These are phyloP conservation scores for Callyntrura guangdongensis DNA, from an alignment of 2,888 invertebrate genomes.

Conservation along the genomic window DNA sequence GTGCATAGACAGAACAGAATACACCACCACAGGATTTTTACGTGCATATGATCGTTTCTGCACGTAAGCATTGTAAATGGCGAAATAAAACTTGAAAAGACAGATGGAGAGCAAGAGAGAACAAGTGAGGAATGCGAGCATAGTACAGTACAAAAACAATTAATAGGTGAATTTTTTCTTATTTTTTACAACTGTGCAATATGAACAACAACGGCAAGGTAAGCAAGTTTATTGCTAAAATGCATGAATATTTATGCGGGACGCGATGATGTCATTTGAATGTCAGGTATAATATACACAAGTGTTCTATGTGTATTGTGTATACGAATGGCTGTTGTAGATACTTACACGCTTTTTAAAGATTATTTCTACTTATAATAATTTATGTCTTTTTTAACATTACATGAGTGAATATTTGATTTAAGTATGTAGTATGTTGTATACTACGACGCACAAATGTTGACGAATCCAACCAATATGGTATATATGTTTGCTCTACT, in stretches of 20 bases:
- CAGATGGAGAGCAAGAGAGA: not conserved
- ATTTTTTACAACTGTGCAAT: not conserved
- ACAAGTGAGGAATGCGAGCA: not conserved
- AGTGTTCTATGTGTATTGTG: no score
- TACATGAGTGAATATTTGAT: no score
- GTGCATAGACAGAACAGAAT: no score
- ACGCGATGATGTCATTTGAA: conserved; percentile 13
- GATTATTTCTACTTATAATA: no score
- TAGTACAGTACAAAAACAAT: not conserved
- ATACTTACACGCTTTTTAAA: no score
- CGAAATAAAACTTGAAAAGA: not conserved
- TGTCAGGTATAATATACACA: not conserved
- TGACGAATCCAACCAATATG: no score
- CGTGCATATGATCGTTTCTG: not conserved
- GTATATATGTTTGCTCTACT: no score
- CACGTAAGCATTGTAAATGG: not conserved
- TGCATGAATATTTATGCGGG: not conserved
- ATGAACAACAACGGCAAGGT: conserved; percentile 16
- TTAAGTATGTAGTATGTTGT: no score
- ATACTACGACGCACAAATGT: no score
- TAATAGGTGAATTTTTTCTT: conserved; percentile 16
- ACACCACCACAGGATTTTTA: no score
- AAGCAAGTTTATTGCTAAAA: conserved; percentile 31
- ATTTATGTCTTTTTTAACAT: no score
- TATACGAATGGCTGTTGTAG: no score